These are phyloP conservation scores for Drosophila mauritiana DNA, from an alignment of 1,140 invertebrate genomes.

Conservation along the genomic window DNA sequence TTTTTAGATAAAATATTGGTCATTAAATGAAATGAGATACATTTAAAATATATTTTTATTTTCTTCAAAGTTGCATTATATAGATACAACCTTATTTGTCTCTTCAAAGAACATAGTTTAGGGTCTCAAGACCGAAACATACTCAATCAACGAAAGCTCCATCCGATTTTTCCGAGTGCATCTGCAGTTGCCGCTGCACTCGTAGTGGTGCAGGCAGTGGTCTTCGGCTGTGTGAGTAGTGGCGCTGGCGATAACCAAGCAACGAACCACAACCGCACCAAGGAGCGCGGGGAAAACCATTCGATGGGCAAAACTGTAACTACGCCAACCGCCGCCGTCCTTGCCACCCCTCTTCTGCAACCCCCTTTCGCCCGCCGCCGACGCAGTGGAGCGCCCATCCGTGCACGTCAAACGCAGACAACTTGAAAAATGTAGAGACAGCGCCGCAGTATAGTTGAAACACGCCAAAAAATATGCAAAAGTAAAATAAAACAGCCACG, in stretches of 20 bases:
- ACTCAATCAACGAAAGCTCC: too few relatives aligned
- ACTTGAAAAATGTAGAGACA: constrained; percentile 83
- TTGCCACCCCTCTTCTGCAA: constrained; percentile 5
- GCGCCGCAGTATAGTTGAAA: constrained; percentile 80
- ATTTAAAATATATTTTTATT: too few relatives aligned
- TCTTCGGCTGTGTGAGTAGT: constrained; percentile 54
- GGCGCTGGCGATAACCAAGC: constrained; percentile 76
- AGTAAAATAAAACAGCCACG: constrained; percentile 79
- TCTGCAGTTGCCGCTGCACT: constrained; percentile 18
- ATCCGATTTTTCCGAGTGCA: constrained; percentile 2
- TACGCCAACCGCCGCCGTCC: constrained; percentile 63
- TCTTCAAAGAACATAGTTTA: too few relatives aligned
- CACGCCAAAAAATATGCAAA: constrained; percentile 83
- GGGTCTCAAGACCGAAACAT: too few relatives aligned
- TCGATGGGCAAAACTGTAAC: constrained; percentile 69
- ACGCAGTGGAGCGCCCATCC: constrained; percentile 78
- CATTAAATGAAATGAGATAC: too few relatives aligned
- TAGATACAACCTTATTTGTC: too few relatives aligned
- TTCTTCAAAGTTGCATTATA: too few relatives aligned
- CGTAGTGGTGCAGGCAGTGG: constrained; percentile 29
- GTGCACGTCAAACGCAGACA: constrained; percentile 82
- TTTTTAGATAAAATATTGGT: too few relatives aligned
- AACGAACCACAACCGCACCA: constrained; percentile 78
- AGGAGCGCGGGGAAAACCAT: constrained; percentile 32
- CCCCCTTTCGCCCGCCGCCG: constrained; percentile 22